Base-by-base conservation (phyloP, 1,140 invertebrate genomes). In the Chymomyza costata region DNA sequence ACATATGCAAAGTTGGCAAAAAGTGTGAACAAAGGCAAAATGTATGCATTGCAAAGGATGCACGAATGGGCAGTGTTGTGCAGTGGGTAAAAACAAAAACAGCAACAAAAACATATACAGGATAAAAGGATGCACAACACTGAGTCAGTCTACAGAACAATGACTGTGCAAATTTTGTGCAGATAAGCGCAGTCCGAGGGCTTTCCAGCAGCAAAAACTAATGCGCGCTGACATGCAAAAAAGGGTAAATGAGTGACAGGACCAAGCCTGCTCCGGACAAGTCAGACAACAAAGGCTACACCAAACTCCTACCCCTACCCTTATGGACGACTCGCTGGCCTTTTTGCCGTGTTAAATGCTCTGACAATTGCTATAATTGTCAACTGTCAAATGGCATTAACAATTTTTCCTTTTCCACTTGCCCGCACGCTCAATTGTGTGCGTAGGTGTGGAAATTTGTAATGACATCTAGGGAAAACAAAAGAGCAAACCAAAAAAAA, bases 341-440 rank as follows among this genome's bases (percentile, higher is more conserved):
- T n/a, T n/a, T n/a, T n/a, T 64, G 50, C 65, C 62, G 55, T 78
- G 73, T 78, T 80, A 78, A 78, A 78, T 78, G 73, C 73, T 73
- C 67, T 81, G 73, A 80, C 73, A 80, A 80, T 80, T 80, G 73
- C 74, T 80, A 80, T 80, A 80, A 80, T 80, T 80, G 73, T 80
- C 73, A 80, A 80, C 73, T 80, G 73, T 80, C 73, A 80, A 80
- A 80, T 80, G 73, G 74, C 73, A 80, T 80, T 80, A 80, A 65
- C 68, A 59, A 78, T 80, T 78, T 76, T 66, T 73, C 48, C 50
- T 37, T 71, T 61, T 57, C 58, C 73, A 67, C 59, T 73, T 71
- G 73, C 73, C 52, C 31, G 49, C 62, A 54, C 54, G 49, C 67
- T 78, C 73, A 80, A 78, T 80, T 80, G 62, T 64, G 62, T 55